Base-by-base conservation (phyloP, 2,797 vertebrate genomes). In the Psittacula derbiana region DNA sequence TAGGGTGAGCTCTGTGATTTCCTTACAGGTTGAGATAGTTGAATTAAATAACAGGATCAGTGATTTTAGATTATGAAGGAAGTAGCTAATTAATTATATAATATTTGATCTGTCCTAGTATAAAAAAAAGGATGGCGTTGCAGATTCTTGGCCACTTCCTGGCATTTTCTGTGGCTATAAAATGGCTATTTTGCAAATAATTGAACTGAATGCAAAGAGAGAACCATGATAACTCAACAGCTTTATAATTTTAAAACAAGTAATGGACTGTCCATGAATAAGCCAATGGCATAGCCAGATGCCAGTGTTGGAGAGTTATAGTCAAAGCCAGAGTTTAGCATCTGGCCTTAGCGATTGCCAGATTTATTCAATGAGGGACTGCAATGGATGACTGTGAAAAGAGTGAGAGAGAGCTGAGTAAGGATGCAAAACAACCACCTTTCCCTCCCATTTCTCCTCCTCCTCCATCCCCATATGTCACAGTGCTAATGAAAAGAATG, bases 271-370 rank as follows among this genome's bases (percentile, higher is more conserved):
- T 18, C 53, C 40, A 50, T 41, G 31, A 62, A 91, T 36, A 65
- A 88, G 16, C 16, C 76, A 95, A 64, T 41, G 73, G 71, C 49
- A 69, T 58, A 89, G 80, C 36, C 65, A 92, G 95, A 76, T 28
- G 41, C 33, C 44, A 30, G 36, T n/a, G n/a, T 24, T 69, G 47
- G 41, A 64, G 67, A 78, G 38, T 41, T 78, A 50, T 18, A 89
- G 49, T 31, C 65, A 88, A 75, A 94, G 40, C 60, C 33, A 67
- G 60, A 24, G 74, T 78, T 85, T 90, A 50, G 88, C 89, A 88
- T 91, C 79, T 94, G 75, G 60, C 66, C 76, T 41, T 19, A 62
- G 21, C 76, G 90, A 44, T 62, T 96, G 81, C 87, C 93, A 93
- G 65, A 40, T 38, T 86, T 90, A 60, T 79, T 89, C 86, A 53